Base-by-base conservation (phyloP, 2,113 vertebrate species). In the Benitochromis conjunctus region DNA sequence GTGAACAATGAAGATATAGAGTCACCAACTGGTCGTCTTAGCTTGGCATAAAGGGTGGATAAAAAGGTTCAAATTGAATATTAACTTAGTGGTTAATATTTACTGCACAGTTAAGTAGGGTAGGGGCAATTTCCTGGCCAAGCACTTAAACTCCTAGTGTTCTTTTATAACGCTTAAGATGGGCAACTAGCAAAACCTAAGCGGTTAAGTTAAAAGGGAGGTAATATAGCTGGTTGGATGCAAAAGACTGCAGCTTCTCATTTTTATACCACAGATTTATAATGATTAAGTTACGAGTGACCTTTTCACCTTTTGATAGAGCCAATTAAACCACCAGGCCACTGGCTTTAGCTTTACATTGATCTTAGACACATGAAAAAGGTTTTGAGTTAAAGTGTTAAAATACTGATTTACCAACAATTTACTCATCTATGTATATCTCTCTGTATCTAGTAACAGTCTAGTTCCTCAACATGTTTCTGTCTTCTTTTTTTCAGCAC, bases 401-500 rank as follows among this genome's bases (percentile, higher is more conserved):
- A 34, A 76, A 34, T 53, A 76, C 13, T 53, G 26, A 19, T 53
- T 76, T 51, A 76, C 10, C 46, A 7, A 3, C 71, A 53, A 13
- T 19, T 76, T 55, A 11, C 13, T 26, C 19, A 7, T 71, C 41
- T 26, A 24, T 55, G 54, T 10, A 31, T 31, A 31, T 31, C 21
- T 51, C 12, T 48, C 71, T 38, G 14, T 62, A 24, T 48, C 71
- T 38, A 4, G 74, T 64, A 62, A 84, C 26, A 54, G 24, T 18
- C n/a, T 21, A 29, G 46, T 31, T 10, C n/a, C 34, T 69, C 62
- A 90, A 74, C 18, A 76, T 76, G 26, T 79, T 48, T 71, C 16
- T 69, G 12, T 85, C 26, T 69, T 80, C 48, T 71, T 46, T 26
- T 84, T 6, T 6, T 3, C 86, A 88, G 87, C 94, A 96, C 88